A percentile compares a stretch with the other conserved stretches of the same genome.
Evolutionary conservation across 1,140 invertebrate species (phyloP).

Genomic region (Hirudo medicinalis): DNA sequence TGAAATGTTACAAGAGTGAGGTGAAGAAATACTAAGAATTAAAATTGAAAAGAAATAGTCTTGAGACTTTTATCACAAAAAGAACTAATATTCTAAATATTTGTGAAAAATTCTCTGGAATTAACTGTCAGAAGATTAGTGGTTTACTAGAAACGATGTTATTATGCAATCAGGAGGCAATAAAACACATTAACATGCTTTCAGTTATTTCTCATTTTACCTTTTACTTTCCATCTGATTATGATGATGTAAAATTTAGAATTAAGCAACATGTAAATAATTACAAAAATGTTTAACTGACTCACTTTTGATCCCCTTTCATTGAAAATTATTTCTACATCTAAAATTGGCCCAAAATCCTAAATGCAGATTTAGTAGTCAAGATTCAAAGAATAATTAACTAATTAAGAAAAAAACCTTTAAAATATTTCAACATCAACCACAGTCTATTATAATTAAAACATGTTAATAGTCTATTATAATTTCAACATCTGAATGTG

Average conservation of each 20-base stretch:
- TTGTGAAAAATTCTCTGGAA: no score
- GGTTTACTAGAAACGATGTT: not conserved
- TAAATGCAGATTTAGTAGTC: not conserved
- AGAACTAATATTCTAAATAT: no score
- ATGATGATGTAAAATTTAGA: not conserved
- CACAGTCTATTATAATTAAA: not conserved
- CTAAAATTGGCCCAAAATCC: slow-evolving; percentile 15
- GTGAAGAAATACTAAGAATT: no score
- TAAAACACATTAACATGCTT: not conserved
- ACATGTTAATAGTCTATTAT: not conserved
- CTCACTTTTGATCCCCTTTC: slow-evolving; percentile 94
- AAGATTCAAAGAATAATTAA: not conserved
- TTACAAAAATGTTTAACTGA: not conserved
- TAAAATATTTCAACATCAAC: not conserved
- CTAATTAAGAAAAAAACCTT: not conserved
- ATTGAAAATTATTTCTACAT: slow-evolving; percentile 91
- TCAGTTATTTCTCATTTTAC: not conserved
- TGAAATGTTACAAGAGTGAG: no score
- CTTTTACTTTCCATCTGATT: not conserved
- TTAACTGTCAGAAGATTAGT: not conserved
- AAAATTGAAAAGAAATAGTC: no score
- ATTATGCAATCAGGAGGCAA: not conserved
- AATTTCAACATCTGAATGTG: not conserved
- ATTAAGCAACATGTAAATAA: not conserved
- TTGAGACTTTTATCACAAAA: no score